phyloP scores from a whole-genome alignment of 1,140 invertebrate species.

The Penaeus chinensis region DNA sequence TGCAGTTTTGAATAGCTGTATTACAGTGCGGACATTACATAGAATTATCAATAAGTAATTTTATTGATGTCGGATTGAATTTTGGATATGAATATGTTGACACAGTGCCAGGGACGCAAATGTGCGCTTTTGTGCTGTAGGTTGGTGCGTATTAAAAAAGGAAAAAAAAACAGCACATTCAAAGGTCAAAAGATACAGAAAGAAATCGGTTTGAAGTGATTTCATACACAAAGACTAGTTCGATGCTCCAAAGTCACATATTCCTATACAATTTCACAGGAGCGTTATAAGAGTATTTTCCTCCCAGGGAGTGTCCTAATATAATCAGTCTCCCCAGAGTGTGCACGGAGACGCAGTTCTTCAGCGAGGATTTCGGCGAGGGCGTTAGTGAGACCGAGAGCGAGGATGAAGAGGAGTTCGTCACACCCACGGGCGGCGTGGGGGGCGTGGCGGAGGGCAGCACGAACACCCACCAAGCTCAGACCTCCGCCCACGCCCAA shows the following conservation, averaged over 20 bases:
- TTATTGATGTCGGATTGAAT: too few species aligned
- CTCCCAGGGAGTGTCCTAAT: background rate
- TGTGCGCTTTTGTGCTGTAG: too few species aligned
- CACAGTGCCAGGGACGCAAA: too few species aligned
- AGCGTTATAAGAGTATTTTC: background rate
- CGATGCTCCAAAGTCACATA: background rate
- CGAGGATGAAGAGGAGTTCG: conserved; percentile 65
- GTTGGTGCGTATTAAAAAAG: too few species aligned
- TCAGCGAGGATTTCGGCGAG: conserved; percentile 56
- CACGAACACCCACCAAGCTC: conserved; percentile 51
- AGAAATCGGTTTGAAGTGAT: too few species aligned
- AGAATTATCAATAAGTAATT: too few species aligned
- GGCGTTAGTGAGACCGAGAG: conserved; percentile 62
- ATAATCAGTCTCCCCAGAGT: conserved; percentile 30
- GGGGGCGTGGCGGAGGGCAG: background rate
- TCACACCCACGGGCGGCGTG: conserved; percentile 35
- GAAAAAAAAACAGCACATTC: too few species aligned
- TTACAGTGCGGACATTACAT: too few species aligned
- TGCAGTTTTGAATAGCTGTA: too few species aligned
- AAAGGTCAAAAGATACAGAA: too few species aligned
- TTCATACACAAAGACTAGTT: too few species aligned
- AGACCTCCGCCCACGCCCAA: conserved; percentile 20
- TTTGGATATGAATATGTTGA: too few species aligned
- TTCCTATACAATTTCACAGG: background rate
- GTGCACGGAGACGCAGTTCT: conserved; percentile 50